Conservation (phyloP, 2,113 vertebrate genomes). For the Rhadina sibilatrix region DNA sequence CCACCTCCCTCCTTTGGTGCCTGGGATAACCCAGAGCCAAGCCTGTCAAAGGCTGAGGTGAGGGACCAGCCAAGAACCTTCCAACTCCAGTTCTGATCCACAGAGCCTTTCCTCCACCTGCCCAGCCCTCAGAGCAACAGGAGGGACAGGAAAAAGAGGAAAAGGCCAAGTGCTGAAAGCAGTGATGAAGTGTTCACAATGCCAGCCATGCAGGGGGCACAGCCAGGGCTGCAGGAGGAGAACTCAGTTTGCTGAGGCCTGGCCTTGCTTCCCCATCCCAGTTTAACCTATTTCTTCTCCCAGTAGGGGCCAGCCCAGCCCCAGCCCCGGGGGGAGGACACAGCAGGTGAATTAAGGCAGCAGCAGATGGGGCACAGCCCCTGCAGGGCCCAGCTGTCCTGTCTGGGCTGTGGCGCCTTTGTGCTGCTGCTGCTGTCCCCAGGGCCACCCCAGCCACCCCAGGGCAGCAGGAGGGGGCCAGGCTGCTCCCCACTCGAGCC, state of each 20-base stretch:
- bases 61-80: background rate
- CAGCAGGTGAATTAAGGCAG: slow-evolving; percentile 37
- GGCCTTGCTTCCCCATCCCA: background rate
- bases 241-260: background rate
- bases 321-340: background rate
- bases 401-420: background rate
- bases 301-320: slow-evolving; percentile 26
- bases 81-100: background rate
- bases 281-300: slow-evolving; percentile 44
- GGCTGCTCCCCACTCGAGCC: background rate
- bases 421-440: background rate
- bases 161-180: background rate
- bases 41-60: background rate
- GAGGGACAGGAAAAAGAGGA: background rate
- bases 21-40: background rate
- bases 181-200: accelerated
- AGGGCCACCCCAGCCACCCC: background rate
- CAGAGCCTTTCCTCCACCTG: background rate
- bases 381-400: slow-evolving; percentile 37
- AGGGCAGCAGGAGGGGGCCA: background rate
- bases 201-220: background rate
- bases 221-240: background rate
- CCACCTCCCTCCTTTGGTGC: background rate
- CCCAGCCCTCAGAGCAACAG: background rate
- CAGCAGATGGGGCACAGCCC: slow-evolving; percentile 46